Conservation (phyloP, 2,888 invertebrate species). For the Endotricha flammealis region DNA sequence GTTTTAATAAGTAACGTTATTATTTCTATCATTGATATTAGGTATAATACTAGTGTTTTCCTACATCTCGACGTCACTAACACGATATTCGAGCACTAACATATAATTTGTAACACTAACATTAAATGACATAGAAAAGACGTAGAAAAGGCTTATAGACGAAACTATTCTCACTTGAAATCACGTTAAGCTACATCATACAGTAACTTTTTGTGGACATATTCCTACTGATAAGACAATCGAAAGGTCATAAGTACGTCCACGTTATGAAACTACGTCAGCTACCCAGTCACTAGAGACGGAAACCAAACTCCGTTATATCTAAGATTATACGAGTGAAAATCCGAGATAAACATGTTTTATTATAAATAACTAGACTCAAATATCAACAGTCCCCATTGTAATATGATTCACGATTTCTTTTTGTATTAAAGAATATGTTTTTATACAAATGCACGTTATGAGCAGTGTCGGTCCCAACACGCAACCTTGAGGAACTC, state of each 20-base stretch:
- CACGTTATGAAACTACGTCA: too few species aligned
- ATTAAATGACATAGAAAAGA: constrained; percentile 73
- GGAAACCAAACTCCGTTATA: too few species aligned
- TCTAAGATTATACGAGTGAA: too few species aligned
- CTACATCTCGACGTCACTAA: constrained; percentile 12
- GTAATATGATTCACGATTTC: neutral
- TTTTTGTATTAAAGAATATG: neutral
- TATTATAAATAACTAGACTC: too few species aligned
- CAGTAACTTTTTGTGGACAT: constrained; percentile 34
- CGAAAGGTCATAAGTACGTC: too few species aligned
- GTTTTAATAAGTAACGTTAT: too few species aligned
- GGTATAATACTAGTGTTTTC: neutral
- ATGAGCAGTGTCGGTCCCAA: constrained; percentile 18
- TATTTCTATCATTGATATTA: too few species aligned
- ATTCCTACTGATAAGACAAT: constrained; percentile 10
- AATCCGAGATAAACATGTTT: too few species aligned
- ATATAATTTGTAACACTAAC: constrained; percentile 58
- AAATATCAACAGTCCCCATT: neutral
- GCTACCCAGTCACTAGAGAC: too few species aligned
- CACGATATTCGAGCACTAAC: constrained; percentile 8
- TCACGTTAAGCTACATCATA: constrained; percentile 66
- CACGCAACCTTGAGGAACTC: constrained; percentile 26
- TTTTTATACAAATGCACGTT: neutral
- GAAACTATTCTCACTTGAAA: constrained; percentile 69
- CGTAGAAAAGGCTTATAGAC: constrained; percentile 70